phyloP scores from a whole-genome alignment of 1,140 invertebrate genomes.

The Agraylea sexmaculata region DNA sequence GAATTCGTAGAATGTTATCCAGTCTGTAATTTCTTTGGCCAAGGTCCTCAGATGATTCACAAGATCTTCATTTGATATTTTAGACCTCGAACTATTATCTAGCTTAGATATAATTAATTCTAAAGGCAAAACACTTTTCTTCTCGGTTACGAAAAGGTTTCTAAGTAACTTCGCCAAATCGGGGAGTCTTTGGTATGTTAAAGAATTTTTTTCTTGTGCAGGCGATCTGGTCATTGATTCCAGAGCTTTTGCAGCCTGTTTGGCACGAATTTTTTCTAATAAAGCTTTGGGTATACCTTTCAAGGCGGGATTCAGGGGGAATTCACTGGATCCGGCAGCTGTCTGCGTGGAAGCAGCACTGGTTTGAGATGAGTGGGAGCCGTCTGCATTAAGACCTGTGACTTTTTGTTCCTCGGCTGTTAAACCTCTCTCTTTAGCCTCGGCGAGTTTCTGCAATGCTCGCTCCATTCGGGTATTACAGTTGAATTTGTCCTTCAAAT shows the following conservation, averaged over 20 bases:
- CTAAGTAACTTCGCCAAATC: constrained; percentile 71
- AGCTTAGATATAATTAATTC: constrained; percentile 68
- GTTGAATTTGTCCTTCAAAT: constrained; percentile 58
- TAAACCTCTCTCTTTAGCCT: constrained; percentile 39
- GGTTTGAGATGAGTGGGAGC: constrained; percentile 18
- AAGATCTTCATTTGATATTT: constrained; percentile 56
- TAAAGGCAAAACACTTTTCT: constrained; percentile 66
- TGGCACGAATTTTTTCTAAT: constrained; percentile 79
- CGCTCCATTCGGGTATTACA: constrained; percentile 66
- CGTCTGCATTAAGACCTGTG: constrained; percentile 21
- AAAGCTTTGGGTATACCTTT: constrained; percentile 74
- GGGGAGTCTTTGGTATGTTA: constrained; percentile 63
- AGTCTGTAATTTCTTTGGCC: constrained; percentile 58
- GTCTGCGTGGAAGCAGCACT: constrained; percentile 1
- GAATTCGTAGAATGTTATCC: constrained; percentile 59
- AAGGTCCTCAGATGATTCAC: constrained; percentile 64
- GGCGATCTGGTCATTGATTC: constrained; percentile 71
- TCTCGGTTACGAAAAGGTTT: constrained; percentile 78
- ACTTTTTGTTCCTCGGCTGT: constrained; percentile 28
- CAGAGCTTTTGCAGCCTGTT: constrained; percentile 76
- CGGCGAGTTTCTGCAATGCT: constrained; percentile 55
- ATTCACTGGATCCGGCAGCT: neutral
- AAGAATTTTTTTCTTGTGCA: constrained; percentile 60
- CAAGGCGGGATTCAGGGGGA: constrained; percentile 42
- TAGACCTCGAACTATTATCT: constrained; percentile 63